Conservation (phyloP, 2,888 invertebrate genomes). For the Drymonia ruficornis region DNA sequence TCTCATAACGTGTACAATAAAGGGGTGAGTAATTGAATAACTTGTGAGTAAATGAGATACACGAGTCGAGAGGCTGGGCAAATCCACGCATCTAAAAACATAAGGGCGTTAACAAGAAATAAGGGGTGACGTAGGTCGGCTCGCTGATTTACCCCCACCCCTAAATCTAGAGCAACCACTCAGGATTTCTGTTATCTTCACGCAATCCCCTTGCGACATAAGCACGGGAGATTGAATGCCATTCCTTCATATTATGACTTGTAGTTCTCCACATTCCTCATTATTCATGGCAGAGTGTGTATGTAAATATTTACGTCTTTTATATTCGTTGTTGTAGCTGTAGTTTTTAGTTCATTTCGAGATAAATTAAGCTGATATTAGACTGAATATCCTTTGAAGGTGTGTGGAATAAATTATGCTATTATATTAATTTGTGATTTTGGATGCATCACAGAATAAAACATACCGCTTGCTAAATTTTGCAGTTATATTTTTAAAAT, state of each 20-base stretch:
- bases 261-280: constrained; percentile 19
- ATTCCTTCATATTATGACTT: constrained; percentile 26
- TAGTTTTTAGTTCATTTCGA: too few species aligned
- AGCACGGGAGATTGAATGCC: constrained; percentile 24
- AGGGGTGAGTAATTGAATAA: constrained; percentile 32
- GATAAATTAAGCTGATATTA: too few species aligned
- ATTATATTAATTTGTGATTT: too few species aligned
- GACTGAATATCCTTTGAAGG: too few species aligned
- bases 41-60: constrained; percentile 28
- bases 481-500: too few species aligned
- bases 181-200: constrained; percentile 21
- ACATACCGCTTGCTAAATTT: too few species aligned
- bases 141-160: constrained; percentile 8
- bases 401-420: too few species aligned
- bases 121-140: constrained; percentile 20
- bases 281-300: background rate
- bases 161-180: constrained; percentile 29
- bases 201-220: constrained; percentile 18
- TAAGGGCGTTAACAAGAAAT: constrained; percentile 30
- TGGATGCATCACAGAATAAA: too few species aligned
- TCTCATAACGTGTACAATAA: constrained; percentile 17
- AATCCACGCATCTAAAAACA: constrained; percentile 32
- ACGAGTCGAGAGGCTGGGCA: constrained; percentile 10
- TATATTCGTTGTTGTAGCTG: background rate
- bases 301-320: background rate